Base-by-base conservation (phyloP, 2,797 vertebrate species). In the Falco columbarius region DNA sequence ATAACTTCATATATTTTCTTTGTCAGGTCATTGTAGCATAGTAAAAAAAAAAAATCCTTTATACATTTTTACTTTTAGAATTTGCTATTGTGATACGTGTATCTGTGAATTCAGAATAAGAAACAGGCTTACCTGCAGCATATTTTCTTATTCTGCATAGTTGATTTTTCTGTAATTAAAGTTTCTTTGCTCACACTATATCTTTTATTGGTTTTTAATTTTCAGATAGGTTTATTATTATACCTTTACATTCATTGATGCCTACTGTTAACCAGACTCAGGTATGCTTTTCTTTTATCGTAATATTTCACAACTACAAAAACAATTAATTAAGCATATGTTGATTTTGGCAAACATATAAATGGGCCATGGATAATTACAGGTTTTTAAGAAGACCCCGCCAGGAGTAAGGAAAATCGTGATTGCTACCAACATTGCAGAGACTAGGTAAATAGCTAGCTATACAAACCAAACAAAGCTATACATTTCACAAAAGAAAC, bases 351-450 rank as follows among this genome's bases (percentile, higher is more conserved):
- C 84, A 96, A 90, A 83, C 12, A 2, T 51, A 2, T 88, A 71
- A 96, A 86, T 27, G 72, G 56, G 54, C 54, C 19, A 2, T 95
- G 91, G 89, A 10, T 96, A 86, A 95, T 96, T 96, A 63, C 98
- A 99, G 99, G 99, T 99, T 79, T 99, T 99, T 97, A 99, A 99
- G 98, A 99, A 97, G 96, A 99, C 99, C 40, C 99, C 99, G 24
- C 98, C 99, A 73, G 99, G 99, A 96, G 99, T 99, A 80, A 98
- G 99, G 96, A 99, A 99, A 98, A 99, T 99, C 73, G 99, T 99
- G 93, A 99, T 99, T 95, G 99, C 99, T 79, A 99, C 99, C 90
- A 99, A 99, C 97, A 99, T 99, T 87, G 99, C 99, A 46, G 99
- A 99, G 96, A 99, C 99, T 66, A 99, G 99, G 99, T 99, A 97